Conservation (phyloP, 1,140 invertebrate species). For the Drosophila lini region DNA sequence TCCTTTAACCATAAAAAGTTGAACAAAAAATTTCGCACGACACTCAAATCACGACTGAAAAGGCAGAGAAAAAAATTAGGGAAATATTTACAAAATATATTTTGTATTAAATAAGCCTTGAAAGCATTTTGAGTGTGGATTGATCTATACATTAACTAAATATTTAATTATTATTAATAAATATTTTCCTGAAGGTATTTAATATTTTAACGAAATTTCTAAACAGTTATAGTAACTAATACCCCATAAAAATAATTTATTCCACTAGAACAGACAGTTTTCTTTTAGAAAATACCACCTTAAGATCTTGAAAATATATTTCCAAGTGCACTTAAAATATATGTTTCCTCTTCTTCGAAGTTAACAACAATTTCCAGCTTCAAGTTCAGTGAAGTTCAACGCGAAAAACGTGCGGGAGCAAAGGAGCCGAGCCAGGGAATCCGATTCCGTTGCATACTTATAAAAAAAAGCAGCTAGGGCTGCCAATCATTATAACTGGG, state of each 20-base stretch:
- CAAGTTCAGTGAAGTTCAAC: slow-evolving; percentile 82
- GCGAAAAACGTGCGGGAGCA: slow-evolving; percentile 82
- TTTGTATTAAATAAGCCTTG: not conserved
- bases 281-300: not conserved
- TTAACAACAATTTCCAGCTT: slow-evolving; percentile 63
- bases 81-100: not conserved
- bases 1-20: slow-evolving; percentile 57
- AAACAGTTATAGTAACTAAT: too few relatives aligned
- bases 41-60: slow-evolving; percentile 78
- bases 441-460: slow-evolving; percentile 10
- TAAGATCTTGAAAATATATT: not conserved
- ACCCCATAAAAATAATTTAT: not conserved
- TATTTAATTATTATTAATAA: too few relatives aligned
- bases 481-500: slow-evolving; percentile 68
- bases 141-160: not conserved
- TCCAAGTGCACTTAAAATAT: slow-evolving; percentile 23
- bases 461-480: slow-evolving; percentile 32
- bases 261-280: not conserved
- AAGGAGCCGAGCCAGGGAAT: slow-evolving; percentile 42
- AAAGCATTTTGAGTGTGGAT: not conserved
- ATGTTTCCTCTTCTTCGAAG: slow-evolving; percentile 28
- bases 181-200: too few relatives aligned
- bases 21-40: slow-evolving; percentile 74
- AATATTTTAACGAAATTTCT: too few relatives aligned
- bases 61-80: not conserved